Conservation (phyloP, 2,797 vertebrate genomes). For the Malacoctenus gilli region DNA sequence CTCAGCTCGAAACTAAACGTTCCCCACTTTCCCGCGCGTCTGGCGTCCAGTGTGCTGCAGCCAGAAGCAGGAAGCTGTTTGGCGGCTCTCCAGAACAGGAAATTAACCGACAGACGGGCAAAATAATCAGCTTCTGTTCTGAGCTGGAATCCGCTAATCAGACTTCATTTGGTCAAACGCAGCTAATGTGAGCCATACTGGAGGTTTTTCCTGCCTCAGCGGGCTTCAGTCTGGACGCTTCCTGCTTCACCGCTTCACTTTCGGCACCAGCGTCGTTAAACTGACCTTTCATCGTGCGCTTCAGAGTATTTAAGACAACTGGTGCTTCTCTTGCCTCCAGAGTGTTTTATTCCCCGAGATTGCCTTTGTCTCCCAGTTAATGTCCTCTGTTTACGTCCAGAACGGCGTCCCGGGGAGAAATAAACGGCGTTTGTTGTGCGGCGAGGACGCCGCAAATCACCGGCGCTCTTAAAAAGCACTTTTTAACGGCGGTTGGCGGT, state of each 20-base stretch:
- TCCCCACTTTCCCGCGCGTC: no score
- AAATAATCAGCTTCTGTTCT: constrained; percentile 24
- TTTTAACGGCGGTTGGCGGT: constrained; percentile 37
- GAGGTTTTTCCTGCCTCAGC: no score
- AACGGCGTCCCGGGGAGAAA: constrained; percentile 14
- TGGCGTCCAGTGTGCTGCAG: no score
- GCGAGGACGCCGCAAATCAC: constrained; percentile 8
- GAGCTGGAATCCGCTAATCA: constrained; percentile 1
- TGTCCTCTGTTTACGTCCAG: constrained; percentile 21
- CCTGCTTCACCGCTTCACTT: no score
- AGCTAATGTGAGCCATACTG: constrained; percentile 1
- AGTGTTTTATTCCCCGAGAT: constrained; percentile 42
- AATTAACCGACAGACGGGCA: constrained; percentile 27
- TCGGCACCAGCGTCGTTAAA: constrained; percentile 1
- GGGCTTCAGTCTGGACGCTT: no score
- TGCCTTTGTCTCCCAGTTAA: constrained; percentile 36
- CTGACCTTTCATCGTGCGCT: background rate
- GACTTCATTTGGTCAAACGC: constrained; percentile 1
- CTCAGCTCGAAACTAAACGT: no score
- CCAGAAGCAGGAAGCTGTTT: constrained; percentile 26
- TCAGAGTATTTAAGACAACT: constrained; percentile 9
- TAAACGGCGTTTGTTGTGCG: constrained; percentile 5
- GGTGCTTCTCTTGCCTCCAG: background rate
- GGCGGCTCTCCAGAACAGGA: constrained; percentile 19
- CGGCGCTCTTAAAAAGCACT: constrained; percentile 25